These are phyloP conservation scores for Porites rus DNA, from an alignment of 92 coral and sea anemone genomes.

Conservation along the genomic window DNA sequence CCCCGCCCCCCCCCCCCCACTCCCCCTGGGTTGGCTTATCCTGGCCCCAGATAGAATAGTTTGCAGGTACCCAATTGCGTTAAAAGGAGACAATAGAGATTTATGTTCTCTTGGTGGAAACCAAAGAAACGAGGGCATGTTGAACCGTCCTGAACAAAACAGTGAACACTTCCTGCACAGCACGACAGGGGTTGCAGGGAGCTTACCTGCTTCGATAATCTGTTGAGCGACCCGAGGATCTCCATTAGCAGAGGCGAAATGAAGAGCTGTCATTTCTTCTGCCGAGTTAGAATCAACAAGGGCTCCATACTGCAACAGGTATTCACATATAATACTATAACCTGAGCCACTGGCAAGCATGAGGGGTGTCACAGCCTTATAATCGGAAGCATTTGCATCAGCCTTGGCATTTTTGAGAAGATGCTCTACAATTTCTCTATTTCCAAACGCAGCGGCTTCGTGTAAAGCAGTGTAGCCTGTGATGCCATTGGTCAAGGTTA, in stretches of 20 bases:
- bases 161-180: too few species aligned
- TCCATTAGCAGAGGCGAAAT: constrained; percentile 53
- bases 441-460: constrained; percentile 64
- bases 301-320: constrained; percentile 61
- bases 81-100: too few species aligned
- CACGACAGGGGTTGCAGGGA: too few species aligned
- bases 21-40: too few species aligned
- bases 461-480: constrained; percentile 63
- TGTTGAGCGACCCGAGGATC: constrained; percentile 54
- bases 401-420: constrained; percentile 20
- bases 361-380: constrained; percentile 55
- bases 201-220: constrained; percentile 55
- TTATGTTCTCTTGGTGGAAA: too few species aligned
- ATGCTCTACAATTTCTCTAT: constrained; percentile 41
- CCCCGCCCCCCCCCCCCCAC: too few species aligned
- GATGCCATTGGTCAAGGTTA: constrained; percentile 13
- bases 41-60: too few species aligned
- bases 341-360: constrained; percentile 53
- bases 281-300: constrained; percentile 44
- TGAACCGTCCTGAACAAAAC: too few species aligned
- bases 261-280: constrained; percentile 65
- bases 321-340: constrained; percentile 31
- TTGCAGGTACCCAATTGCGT: too few species aligned
- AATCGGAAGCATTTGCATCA: constrained; percentile 43
- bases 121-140: too few species aligned